A percentile compares a stretch with the other conserved stretches of the same genome.
Conservation (phyloP, 2,888 invertebrate species). For the Frankliniella fusca region DNA sequence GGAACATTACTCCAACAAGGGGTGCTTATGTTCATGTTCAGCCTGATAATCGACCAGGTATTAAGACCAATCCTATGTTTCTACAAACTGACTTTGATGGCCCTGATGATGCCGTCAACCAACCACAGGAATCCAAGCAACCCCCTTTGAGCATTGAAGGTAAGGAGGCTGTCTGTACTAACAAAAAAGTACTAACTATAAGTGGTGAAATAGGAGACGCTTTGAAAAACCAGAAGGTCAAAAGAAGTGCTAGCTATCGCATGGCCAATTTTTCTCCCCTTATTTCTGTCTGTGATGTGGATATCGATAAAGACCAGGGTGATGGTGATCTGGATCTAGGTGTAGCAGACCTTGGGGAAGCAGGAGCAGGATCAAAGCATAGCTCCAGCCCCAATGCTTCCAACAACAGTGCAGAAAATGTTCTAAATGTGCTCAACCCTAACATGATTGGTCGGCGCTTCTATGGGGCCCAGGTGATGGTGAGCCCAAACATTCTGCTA, state of each 20-base stretch:
- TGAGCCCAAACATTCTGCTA: constrained; percentile 39
- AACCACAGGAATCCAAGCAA: constrained; percentile 28
- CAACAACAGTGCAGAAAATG: neutral
- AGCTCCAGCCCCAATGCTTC: neutral
- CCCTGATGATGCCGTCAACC: constrained; percentile 13
- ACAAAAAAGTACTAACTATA: constrained; percentile 41
- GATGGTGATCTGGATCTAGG: constrained; percentile 14
- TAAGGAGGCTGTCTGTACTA: constrained; percentile 60
- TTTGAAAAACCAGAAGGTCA: constrained; percentile 53
- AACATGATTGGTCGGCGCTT: constrained; percentile 44
- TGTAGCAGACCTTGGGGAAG: constrained; percentile 8
- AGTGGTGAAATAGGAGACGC: constrained; percentile 44
- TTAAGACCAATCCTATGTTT: neutral
- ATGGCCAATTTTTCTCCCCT: constrained; percentile 70
- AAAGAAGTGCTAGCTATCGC: constrained; percentile 80
- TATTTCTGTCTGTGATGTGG: constrained; percentile 44
- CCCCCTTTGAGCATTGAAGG: constrained; percentile 40
- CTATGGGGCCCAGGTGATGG: constrained; percentile 48
- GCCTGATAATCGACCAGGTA: neutral
- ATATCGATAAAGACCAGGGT: constrained; percentile 5
- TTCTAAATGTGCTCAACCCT: constrained; percentile 42
- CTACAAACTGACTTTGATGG: constrained; percentile 4
- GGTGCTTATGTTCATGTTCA: constrained; percentile 60
- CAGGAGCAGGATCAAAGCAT: neutral
- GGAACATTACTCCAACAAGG: constrained; percentile 45